These are phyloP conservation scores for Pandemis corylana DNA, from an alignment of 2,888 invertebrate species.

Conservation along the genomic window DNA sequence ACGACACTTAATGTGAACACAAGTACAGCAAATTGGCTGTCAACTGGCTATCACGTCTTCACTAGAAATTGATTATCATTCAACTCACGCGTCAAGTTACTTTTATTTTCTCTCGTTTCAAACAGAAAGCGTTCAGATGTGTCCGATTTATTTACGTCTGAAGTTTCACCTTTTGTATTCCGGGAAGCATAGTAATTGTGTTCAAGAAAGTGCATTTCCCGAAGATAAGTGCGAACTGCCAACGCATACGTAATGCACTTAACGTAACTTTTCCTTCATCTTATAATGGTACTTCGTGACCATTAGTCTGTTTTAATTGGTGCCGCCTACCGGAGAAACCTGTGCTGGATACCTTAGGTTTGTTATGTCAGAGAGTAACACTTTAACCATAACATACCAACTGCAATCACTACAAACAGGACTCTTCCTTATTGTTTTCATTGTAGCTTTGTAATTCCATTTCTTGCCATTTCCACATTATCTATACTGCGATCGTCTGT, in stretches of 20 bases:
- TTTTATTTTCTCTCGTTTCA: slow-evolving; percentile 49
- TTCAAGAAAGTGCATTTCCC: slow-evolving; percentile 64
- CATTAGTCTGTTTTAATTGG: slow-evolving; percentile 37
- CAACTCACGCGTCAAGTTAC: slow-evolving; percentile 38
- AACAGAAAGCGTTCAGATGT: slow-evolving; percentile 64
- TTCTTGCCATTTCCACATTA: slow-evolving; percentile 42
- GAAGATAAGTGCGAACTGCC: slow-evolving; percentile 49
- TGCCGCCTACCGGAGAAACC: slow-evolving; percentile 29
- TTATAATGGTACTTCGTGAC: slow-evolving; percentile 20
- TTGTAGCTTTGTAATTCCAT: slow-evolving; percentile 27
- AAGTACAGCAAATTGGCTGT: slow-evolving; percentile 43
- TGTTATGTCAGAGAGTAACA: slow-evolving; percentile 24
- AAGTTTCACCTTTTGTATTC: slow-evolving; percentile 78
- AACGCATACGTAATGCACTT: slow-evolving; percentile 40
- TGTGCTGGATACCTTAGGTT: slow-evolving; percentile 14
- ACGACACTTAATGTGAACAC: slow-evolving; percentile 5
- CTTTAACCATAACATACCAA: neutral
- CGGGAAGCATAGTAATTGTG: slow-evolving; percentile 53
- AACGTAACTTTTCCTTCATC: slow-evolving; percentile 33
- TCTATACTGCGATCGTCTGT: slow-evolving; percentile 47
- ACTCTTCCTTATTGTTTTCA: slow-evolving; percentile 18
- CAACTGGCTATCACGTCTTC: slow-evolving; percentile 46
- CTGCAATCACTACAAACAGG: neutral
- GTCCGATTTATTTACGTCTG: slow-evolving; percentile 46
- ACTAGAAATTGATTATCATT: slow-evolving; percentile 38